Evolutionary conservation across 2,113 vertebrate genomes (phyloP), one percentile per base, ranked within the genome.

Genomic region (Todiramphus saurophagus): DNA sequence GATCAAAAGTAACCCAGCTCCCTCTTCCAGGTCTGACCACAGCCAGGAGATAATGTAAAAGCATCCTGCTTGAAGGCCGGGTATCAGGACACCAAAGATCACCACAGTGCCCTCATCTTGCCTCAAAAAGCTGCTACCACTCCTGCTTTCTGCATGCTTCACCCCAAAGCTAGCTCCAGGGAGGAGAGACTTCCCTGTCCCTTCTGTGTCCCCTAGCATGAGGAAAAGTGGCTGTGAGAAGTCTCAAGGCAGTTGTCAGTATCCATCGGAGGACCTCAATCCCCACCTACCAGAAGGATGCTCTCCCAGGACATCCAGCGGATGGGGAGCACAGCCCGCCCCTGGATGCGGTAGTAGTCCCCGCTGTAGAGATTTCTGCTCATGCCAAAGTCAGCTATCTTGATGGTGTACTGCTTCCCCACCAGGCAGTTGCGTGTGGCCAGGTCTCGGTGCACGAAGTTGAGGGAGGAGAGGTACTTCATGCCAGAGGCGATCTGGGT

Each of bases 221-320:
- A 60, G 44, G 41, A 37, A n/a, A 31, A 43, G 37, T n/a, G 13
- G 8, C 55, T 64, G 20, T 3, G 41, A 62, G 50, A 24, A 53
- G n/a, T 46, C 62, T 76, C 79, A 66, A 19, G 37, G 10, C 37
- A 1, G 0, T 1, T 1, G 21, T 2, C 35, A 59, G 35, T 4
- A 25, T 5, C 58, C 0, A 0, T 3, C 62, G 62, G 68, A 62
- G 55, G 16, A 43, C 15, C 28, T 15, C 69, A 39, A 46, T 9
- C 33, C n/a, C 55, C 1, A 0, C 97, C 64, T 96, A 99, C 99
- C 98, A 99, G 97, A 23, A 99, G 97, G 88, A 99, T 99, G 97
- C 99, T 99, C 96, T 99, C 99, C 99, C 99, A 99, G 17, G 99
- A 99, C 99, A 99, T 99, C 99, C 99, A 99, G 93, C 99, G 99